Evolutionary conservation across 2,797 vertebrate genomes (phyloP).

Genomic region (Pteronotus mesoamericanus): DNA sequence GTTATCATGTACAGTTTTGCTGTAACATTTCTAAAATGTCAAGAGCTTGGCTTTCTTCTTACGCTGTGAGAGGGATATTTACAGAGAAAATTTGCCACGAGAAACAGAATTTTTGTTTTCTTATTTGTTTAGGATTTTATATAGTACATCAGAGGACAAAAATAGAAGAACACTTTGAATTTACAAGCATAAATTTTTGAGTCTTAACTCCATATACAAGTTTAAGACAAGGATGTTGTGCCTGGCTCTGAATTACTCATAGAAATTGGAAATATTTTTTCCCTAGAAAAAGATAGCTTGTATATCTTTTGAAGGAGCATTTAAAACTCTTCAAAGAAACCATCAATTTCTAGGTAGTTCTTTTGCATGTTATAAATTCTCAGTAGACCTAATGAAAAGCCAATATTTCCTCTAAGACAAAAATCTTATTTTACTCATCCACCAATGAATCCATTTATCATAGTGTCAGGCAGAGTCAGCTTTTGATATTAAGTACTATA

Average conservation of each 20-base stretch:
- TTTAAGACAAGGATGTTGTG: background rate
- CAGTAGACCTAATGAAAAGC: slow-evolving; percentile 65
- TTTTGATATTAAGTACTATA: slow-evolving; percentile 62
- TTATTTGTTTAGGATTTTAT: background rate
- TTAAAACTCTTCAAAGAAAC: slow-evolving; percentile 66
- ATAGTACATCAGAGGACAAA: background rate
- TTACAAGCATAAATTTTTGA: background rate
- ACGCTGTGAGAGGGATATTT: background rate
- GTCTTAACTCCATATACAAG: background rate
- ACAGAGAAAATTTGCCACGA: background rate
- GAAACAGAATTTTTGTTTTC: background rate
- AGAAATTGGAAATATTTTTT: slow-evolving; percentile 29
- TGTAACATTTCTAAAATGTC: background rate
- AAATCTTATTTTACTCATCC: slow-evolving; percentile 67
- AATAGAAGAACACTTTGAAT: background rate
- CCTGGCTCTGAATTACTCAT: background rate
- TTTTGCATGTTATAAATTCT: slow-evolving; percentile 56
- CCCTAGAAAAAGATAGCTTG: background rate
- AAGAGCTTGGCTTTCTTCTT: background rate
- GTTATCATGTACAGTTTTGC: background rate
- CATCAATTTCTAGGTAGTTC: slow-evolving; percentile 47
- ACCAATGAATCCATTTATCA: slow-evolving; percentile 64
- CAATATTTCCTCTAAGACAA: slow-evolving; percentile 69
- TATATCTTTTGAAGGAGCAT: slow-evolving; percentile 50
- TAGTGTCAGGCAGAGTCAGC: slow-evolving; percentile 45